phyloP scores from a whole-genome alignment of 2,797 vertebrate species.

The Lepus oiostolus region DNA sequence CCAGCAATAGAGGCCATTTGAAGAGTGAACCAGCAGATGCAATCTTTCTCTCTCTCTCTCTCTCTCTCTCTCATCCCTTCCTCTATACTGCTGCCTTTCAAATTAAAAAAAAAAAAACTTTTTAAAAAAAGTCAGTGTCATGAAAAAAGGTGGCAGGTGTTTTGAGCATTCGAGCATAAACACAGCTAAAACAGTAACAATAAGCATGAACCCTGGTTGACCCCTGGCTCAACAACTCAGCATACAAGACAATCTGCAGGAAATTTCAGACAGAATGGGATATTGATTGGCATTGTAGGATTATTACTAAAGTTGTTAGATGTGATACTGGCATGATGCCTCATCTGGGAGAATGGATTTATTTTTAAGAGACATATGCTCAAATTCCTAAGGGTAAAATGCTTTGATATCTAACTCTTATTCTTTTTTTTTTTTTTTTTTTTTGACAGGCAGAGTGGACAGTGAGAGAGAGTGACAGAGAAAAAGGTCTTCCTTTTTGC shows the following conservation, averaged over 20 bases:
- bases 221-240: not conserved
- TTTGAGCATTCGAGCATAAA: not conserved
- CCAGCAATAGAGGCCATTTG: too few relatives aligned
- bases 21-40: too few relatives aligned
- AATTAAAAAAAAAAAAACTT: too few relatives aligned
- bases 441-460: too few relatives aligned
- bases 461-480: too few relatives aligned
- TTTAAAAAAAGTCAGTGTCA: not conserved
- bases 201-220: not conserved
- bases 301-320: not conserved
- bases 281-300: not conserved
- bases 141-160: not conserved
- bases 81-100: too few relatives aligned
- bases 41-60: too few relatives aligned
- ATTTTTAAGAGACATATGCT: not conserved
- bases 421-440: not conserved
- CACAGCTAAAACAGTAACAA: not conserved
- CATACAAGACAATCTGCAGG: not conserved
- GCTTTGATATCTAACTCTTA: not conserved
- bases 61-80: too few relatives aligned
- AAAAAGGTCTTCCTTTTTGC: too few relatives aligned
- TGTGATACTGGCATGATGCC: not conserved
- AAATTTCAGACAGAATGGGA: not conserved
- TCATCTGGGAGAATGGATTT: not conserved
- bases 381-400: not conserved